Conservation (phyloP, 1,140 invertebrate genomes). For the Conopomorpha cramerella region DNA sequence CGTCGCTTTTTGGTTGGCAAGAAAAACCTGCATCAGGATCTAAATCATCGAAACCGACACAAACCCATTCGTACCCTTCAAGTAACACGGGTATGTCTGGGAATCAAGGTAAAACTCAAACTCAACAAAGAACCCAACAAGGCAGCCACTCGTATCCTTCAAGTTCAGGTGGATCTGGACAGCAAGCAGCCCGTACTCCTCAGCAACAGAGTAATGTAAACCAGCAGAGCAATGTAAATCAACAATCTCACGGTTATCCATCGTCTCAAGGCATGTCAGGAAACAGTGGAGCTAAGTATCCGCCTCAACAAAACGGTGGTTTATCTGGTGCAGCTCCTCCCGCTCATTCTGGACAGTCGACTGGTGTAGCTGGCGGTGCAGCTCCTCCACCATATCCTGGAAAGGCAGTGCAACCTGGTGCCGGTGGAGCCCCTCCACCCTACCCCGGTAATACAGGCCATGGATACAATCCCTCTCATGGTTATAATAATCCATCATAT, state of each 20-base stretch:
- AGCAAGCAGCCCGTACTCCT: not conserved
- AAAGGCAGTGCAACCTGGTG: not conserved
- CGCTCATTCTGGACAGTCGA: constrained; percentile 6
- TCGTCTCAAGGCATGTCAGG: constrained; percentile 24
- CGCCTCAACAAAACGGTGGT: constrained; percentile 8
- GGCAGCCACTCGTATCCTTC: constrained; percentile 6
- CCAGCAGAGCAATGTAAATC: too few relatives aligned
- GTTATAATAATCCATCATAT: constrained; percentile 5
- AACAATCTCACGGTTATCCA: constrained; percentile 37
- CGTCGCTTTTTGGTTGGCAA: constrained; percentile 45
- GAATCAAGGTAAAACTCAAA: constrained; percentile 13
- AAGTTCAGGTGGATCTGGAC: not conserved
- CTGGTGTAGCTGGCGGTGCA: constrained; percentile 3
- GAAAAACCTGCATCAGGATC: constrained; percentile 30
- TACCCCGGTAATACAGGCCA: constrained; percentile 11
- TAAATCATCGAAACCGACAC: constrained; percentile 20
- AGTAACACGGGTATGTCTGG: constrained; percentile 41
- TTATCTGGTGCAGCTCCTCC: constrained; percentile 3
- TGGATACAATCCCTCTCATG: constrained; percentile 6
- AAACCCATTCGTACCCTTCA: constrained; percentile 43
- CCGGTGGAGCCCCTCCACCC: constrained; percentile 19
- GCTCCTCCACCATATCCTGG: too few relatives aligned
- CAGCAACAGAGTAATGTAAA: too few relatives aligned
- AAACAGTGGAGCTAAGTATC: constrained; percentile 18
- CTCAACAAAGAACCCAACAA: constrained; percentile 1